Evolutionary conservation across 2,888 invertebrate species (phyloP).

Genomic region (Pecten maximus): DNA sequence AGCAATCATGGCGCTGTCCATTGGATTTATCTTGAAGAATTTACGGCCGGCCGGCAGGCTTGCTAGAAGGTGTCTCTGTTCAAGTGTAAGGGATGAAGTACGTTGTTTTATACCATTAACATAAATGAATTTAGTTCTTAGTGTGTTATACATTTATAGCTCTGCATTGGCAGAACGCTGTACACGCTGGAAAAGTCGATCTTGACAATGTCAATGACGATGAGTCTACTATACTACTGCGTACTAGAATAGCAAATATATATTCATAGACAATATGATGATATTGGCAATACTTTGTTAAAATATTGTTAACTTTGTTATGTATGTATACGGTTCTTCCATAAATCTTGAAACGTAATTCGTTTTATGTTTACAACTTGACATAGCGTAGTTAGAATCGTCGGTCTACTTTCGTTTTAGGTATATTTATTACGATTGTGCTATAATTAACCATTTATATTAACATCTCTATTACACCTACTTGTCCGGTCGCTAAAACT

Average conservation of each 20-base stretch:
- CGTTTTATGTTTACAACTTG: neutral
- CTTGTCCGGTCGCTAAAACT: too few relatives aligned
- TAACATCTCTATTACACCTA: neutral
- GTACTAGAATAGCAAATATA: too few relatives aligned
- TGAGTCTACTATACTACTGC: too few relatives aligned
- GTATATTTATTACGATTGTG: neutral
- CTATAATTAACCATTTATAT: neutral
- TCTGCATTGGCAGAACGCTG: neutral
- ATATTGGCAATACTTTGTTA: too few relatives aligned
- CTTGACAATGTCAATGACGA: too few relatives aligned
- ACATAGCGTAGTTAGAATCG: neutral
- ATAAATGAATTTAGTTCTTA: neutral
- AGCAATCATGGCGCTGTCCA: slow-evolving; percentile 16
- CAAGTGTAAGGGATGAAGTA: neutral
- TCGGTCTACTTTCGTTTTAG: neutral
- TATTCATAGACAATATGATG: too few relatives aligned
- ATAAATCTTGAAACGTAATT: too few relatives aligned
- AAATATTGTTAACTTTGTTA: neutral
- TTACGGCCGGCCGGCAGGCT: neutral
- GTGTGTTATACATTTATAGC: neutral
- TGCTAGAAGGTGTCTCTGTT: neutral
- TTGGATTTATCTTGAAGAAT: neutral
- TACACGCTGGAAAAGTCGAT: neutral
- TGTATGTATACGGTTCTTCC: too few relatives aligned
- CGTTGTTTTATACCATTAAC: neutral